Conservation (phyloP, 1,140 invertebrate genomes). For the Danaus melanippus region DNA sequence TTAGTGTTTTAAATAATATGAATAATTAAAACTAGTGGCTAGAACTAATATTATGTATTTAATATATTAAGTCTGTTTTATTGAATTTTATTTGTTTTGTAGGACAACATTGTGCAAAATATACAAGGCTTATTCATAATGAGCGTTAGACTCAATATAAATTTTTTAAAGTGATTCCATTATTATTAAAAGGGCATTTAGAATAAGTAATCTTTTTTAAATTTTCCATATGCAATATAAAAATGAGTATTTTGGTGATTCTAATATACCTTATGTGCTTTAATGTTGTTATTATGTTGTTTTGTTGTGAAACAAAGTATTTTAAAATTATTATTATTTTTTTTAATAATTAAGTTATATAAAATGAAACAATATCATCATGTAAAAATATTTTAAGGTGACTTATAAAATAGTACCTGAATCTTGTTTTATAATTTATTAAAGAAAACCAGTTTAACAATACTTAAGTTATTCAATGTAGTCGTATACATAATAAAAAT, state of each 20-base stretch:
- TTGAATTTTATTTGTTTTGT: too few relatives aligned
- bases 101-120: too few relatives aligned
- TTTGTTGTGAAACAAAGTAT: slow-evolving; percentile 27
- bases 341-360: slow-evolving; percentile 10
- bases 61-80: too few relatives aligned
- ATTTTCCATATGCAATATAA: slow-evolving; percentile 11
- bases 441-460: background rate
- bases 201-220: background rate
- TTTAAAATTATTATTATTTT: slow-evolving; percentile 18
- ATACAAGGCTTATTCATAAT: too few relatives aligned
- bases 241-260: slow-evolving; percentile 11
- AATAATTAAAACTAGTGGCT: too few relatives aligned
- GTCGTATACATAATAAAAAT: too few relatives aligned
- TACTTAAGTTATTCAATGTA: too few relatives aligned
- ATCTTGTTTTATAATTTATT: slow-evolving; percentile 25
- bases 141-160: too few relatives aligned
- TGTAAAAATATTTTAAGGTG: slow-evolving; percentile 21
- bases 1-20: background rate
- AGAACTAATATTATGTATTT: too few relatives aligned
- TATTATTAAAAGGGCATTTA: slow-evolving; percentile 7
- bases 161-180: too few relatives aligned
- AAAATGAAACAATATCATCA: background rate
- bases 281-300: slow-evolving; percentile 23
- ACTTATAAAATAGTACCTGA: slow-evolving; percentile 38
- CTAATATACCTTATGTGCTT: slow-evolving; percentile 18